Evolutionary conservation across 2,888 invertebrate species (phyloP), one percentile per base, ranked within the genome.

Genomic region (Leptothorax acervorum): DNA sequence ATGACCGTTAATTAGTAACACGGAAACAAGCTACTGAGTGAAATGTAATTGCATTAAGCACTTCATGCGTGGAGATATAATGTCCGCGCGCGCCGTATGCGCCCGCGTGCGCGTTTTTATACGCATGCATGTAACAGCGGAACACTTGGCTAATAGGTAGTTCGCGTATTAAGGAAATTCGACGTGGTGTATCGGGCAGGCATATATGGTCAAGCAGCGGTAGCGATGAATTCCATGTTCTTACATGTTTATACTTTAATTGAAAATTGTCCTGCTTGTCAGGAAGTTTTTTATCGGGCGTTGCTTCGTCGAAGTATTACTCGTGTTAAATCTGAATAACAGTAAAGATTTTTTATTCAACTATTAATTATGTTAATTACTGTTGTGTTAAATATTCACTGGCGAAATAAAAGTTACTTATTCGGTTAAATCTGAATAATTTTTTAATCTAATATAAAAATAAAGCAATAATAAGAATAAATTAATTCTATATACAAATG

Each of bases 1-100:
- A 85, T 82, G 84, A 85, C 86, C 90, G 85, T 92, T 92, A 92
- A 92, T 92, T 92, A 92, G 90, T 85, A 68, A 79, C 60, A 86
- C 84, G 88, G 90, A 89, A 91, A 91, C 87, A 88, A 88, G 90
- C 88, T 89, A 90, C 91, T 90, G 90, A 90, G 92, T 91, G 91
- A 91, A 86, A 88, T 86, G 86, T 90, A 92, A 92, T 92, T 90
- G 88, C 92, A 88, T 86, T 81, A 83, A 81, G 74, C 83, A 82
- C 73, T 68, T 71, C 73, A 86, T 84, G 82, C 83, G 84, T 82
- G 85, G 81, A 83, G 45, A 85, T 88, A 81, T 84, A 81, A 87
- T 74, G 76, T 78, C 65, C 78, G 83, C 65, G 53, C 70, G 68
- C 68, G 48, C 48, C 79, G 73, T 70, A 42, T 60, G 74, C 68